These are phyloP conservation scores for Diaprepes abbreviatus DNA, from an alignment of 2,888 invertebrate species.

Conservation along the genomic window DNA sequence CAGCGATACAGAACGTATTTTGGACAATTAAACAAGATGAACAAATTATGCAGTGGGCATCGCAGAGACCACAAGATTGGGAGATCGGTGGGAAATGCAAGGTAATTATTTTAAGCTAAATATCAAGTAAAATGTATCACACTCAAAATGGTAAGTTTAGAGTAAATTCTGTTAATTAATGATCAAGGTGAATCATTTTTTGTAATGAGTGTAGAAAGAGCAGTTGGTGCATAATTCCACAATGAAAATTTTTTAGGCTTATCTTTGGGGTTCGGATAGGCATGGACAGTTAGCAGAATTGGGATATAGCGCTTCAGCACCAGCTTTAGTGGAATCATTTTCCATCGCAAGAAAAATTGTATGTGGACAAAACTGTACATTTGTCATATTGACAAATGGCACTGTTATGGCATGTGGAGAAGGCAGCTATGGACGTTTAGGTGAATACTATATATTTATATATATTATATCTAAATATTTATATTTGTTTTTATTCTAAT, in stretches of 20 bases:
- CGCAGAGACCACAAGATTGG: conserved; percentile 75
- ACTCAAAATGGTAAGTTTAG: too few species aligned
- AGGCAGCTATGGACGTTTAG: conserved; percentile 75
- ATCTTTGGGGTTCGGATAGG: conserved; percentile 67
- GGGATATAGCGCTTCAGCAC: conserved; percentile 65
- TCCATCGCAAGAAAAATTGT: conserved; percentile 71
- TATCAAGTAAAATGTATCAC: too few species aligned
- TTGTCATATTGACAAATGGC: conserved; percentile 73
- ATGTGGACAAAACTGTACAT: conserved; percentile 78
- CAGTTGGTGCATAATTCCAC: too few species aligned
- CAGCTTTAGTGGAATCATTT: conserved; percentile 68
- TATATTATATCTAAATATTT: too few species aligned
- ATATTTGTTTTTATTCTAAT: too few species aligned
- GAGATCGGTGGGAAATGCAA: conserved; percentile 75
- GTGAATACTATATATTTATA: conserved; percentile 55
- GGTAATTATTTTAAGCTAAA: conserved; percentile 61
- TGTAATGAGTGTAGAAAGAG: too few species aligned
- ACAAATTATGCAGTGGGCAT: conserved; percentile 75
- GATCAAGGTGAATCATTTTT: too few species aligned
- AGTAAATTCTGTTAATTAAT: too few species aligned
- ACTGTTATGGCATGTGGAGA: conserved; percentile 76
- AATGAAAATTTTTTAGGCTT: too few species aligned
- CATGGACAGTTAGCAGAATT: conserved; percentile 75
- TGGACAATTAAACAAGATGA: conserved; percentile 74
- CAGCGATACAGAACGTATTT: conserved; percentile 66